A percentile compares a stretch with the other conserved stretches of the same genome.
These are phyloP conservation scores for Thryonomys swinderianus DNA, from an alignment of 2,113 vertebrate species.

Conservation along the genomic window DNA sequence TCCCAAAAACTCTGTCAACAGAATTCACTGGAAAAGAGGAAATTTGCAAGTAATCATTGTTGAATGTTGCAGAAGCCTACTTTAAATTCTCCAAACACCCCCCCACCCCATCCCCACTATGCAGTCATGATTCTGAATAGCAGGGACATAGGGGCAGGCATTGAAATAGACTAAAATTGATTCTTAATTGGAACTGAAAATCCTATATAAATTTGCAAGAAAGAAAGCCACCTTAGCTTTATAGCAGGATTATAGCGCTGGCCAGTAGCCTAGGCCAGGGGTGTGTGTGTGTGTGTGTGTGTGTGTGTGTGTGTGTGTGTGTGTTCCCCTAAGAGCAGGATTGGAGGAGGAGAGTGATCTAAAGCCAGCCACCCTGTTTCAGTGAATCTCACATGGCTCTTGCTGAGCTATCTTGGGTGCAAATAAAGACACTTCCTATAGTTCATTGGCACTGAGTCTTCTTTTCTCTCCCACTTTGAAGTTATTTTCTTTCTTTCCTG, in stretches of 20 bases:
- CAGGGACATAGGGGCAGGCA: background rate
- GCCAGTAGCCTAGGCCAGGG: background rate
- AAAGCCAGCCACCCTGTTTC: background rate
- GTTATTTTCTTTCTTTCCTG: background rate
- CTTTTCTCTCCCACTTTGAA: background rate
- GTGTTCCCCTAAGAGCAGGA: background rate
- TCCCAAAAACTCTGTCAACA: background rate
- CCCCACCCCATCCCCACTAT: background rate
- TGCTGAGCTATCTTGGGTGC: background rate
- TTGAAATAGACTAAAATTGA: background rate
- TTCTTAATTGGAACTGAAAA: constrained; percentile 21
- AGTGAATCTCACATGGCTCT: background rate
- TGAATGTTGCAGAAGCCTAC: background rate
- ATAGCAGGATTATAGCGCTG: background rate
- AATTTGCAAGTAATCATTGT: background rate
- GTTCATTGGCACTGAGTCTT: background rate
- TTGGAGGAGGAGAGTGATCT: background rate
- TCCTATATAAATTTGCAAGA: background rate
- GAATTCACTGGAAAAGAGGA: background rate
- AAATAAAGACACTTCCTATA: background rate
- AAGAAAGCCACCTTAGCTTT: background rate
- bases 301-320: background rate
- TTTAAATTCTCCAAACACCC: background rate
- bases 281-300: background rate
- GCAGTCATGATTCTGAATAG: background rate